These are phyloP conservation scores for Mobula birostris DNA, from an alignment of 2,113 vertebrate species.

Conservation along the genomic window DNA sequence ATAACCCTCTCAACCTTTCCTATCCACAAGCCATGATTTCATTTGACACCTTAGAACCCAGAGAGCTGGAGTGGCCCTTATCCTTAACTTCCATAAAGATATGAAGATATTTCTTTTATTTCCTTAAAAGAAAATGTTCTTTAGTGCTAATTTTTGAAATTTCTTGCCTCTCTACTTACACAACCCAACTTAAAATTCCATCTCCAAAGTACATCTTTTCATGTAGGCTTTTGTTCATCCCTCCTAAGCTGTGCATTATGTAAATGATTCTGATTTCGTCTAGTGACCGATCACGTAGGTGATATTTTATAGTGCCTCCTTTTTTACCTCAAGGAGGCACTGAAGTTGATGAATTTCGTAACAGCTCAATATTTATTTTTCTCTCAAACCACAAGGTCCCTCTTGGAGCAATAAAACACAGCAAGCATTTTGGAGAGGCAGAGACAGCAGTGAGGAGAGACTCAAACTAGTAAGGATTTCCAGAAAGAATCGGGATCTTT, in stretches of 20 bases:
- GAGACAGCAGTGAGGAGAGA: slow-evolving; percentile 84
- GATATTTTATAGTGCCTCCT: neutral
- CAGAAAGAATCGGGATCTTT: slow-evolving; percentile 69
- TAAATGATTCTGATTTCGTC: neutral
- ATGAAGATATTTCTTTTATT: neutral
- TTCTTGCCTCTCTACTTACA: neutral
- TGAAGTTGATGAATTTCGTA: slow-evolving; percentile 24
- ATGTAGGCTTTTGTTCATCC: neutral
- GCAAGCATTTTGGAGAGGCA: slow-evolving; percentile 77
- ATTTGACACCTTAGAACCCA: too few species aligned
- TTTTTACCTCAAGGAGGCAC: neutral
- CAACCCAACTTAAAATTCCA: neutral
- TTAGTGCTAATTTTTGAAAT: neutral
- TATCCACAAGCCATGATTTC: too few species aligned
- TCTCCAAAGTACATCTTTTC: neutral
- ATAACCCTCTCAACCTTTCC: too few species aligned
- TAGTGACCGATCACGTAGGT: neutral
- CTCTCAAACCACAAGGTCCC: slow-evolving; percentile 57
- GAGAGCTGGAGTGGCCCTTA: neutral
- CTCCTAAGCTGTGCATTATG: neutral
- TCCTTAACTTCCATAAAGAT: neutral
- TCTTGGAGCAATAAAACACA: slow-evolving; percentile 76
- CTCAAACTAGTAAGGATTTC: slow-evolving; percentile 73
- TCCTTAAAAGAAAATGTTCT: neutral
- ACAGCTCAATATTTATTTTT: neutral